Evolutionary conservation across 37 sponge, comb jelly and placozoan genomes (phyloP).

Genomic region (Geodia barretti): DNA sequence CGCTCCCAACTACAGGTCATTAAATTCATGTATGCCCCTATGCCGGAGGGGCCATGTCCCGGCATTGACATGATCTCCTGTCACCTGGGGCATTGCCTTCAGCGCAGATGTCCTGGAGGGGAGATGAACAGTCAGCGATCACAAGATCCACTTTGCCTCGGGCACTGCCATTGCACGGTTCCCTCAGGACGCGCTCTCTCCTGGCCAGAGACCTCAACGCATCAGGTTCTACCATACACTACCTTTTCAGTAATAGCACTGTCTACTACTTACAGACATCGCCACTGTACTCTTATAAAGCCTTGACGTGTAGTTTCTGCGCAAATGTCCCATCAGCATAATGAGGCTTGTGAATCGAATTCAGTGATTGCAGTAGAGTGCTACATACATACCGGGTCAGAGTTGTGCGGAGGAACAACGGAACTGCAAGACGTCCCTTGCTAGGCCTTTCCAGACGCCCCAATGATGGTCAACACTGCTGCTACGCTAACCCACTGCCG

Average conservation of each 20-base stretch:
- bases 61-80: constrained; percentile 93
- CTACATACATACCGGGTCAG: constrained; percentile 49
- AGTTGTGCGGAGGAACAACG: constrained; percentile 33
- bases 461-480: not conserved
- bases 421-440: constrained; percentile 64
- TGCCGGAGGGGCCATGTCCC: constrained; percentile 89
- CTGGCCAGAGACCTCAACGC: constrained; percentile 75
- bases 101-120: constrained; percentile 77
- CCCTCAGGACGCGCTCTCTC: constrained; percentile 70
- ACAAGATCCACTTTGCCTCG: constrained; percentile 64
- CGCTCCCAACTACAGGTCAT: constrained; percentile 73
- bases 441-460: constrained; percentile 78
- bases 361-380: too few species aligned
- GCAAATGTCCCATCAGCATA: too few species aligned
- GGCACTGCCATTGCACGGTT: constrained; percentile 79
- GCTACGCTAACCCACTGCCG: too few species aligned
- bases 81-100: constrained; percentile 79
- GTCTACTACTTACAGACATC: not conserved
- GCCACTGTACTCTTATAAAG: not conserved
- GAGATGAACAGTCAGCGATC: constrained; percentile 52
- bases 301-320: too few species aligned
- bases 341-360: too few species aligned
- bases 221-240: constrained; percentile 28
- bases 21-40: constrained; percentile 85
- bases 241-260: too few species aligned